Conservation (phyloP, 2,888 invertebrate species). For the Prosopocoilus inquinatus region DNA sequence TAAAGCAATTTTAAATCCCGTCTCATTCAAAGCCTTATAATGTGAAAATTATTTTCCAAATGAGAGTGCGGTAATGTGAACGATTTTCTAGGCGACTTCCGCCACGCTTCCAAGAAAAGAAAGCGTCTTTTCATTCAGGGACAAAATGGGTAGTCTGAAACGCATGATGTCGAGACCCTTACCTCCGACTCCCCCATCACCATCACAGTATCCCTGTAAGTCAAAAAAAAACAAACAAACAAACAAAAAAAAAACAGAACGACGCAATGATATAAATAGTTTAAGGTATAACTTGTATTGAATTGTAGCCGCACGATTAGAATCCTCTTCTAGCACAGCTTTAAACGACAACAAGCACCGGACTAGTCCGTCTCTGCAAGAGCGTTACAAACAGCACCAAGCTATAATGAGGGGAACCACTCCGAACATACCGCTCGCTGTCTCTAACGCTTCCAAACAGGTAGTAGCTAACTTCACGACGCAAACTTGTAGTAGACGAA, state of each 20-base stretch:
- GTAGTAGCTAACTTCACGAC: conserved; percentile 21
- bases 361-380: conserved; percentile 52
- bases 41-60: conserved; percentile 23
- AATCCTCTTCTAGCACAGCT: conserved; percentile 37
- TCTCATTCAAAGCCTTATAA: conserved; percentile 36
- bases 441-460: conserved; percentile 43
- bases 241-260: no score
- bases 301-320: conserved; percentile 38
- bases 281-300: not conserved
- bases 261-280: not conserved
- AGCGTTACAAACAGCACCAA: conserved; percentile 60
- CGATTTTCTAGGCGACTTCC: conserved; percentile 37
- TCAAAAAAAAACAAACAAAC: no score
- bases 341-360: conserved; percentile 29
- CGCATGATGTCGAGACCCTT: conserved; percentile 54
- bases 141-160: conserved; percentile 55
- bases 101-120: conserved; percentile 42
- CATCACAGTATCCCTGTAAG: conserved; percentile 14
- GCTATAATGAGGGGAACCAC: conserved; percentile 53
- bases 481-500: not conserved
- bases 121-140: conserved; percentile 44
- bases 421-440: conserved; percentile 45
- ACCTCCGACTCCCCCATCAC: conserved; percentile 54
- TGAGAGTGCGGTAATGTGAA: conserved; percentile 43
- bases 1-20: not conserved